Evolutionary conservation across 2,113 vertebrate genomes (phyloP), one percentile per base, ranked within the genome.

Genomic region (Sterrhoptilus dennistouni): DNA sequence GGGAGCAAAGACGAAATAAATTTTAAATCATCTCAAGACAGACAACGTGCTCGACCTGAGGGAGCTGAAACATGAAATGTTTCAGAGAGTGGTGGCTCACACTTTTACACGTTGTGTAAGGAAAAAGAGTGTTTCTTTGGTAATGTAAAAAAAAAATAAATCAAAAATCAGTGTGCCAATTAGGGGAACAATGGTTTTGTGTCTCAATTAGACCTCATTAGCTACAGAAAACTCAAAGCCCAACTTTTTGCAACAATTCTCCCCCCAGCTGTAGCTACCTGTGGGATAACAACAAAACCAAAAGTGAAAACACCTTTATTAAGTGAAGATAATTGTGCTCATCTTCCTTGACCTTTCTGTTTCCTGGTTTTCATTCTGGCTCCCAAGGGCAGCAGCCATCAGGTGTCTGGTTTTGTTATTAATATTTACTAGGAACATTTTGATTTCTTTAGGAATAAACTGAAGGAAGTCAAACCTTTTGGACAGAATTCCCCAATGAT

Each of bases 131-230:
- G 20, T 88, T 94, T 65, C 61, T 89, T 83, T 78, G 56, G 72
- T 94, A 82, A 95, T 70, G 38, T 66, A 59, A 65, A 36, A 79
- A 96, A 97, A 97, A 28, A 75, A 94, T 96, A 97, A 19, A 28
- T 15, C 16, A 49, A 52, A 50, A 72, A 96, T 93, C 96, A 60
- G 47, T 20, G 49, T 79, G 94, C 83, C 97, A 96, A 96, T 98
- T 96, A 97, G 42, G 50, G 69, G 66, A 81, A 45, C 90, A 79
- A 56, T 53, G 76, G n/a, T 96, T 98, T 81, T 90, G 65, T 49
- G 69, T 64, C 29, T n/a, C 74, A 49, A 56, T 88, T 92, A 86
- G 83, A 90, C 80, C 64, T 96, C 80, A 69, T 90, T 93, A 82
- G 3, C 28, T 29, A 10, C 8, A 91, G 75, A 93, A 93, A 95